These are phyloP conservation scores for Hydropsyche tenuis DNA, from an alignment of 1,140 invertebrate species.

Conservation along the genomic window DNA sequence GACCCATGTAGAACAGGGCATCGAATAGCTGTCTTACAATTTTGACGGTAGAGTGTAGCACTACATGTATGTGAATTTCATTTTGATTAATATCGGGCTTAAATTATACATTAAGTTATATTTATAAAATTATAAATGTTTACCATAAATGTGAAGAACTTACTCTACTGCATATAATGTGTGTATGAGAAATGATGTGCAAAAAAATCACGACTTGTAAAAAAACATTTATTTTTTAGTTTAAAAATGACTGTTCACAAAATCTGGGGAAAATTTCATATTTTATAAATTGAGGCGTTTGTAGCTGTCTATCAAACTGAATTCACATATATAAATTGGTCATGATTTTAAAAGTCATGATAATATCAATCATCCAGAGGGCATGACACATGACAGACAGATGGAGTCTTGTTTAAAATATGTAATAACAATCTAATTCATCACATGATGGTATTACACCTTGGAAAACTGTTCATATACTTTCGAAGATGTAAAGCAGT, in stretches of 20 bases:
- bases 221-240: slow-evolving; percentile 40
- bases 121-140: slow-evolving; percentile 35
- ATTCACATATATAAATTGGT: slow-evolving; percentile 34
- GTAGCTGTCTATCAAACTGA: slow-evolving; percentile 35
- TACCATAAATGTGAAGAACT: slow-evolving; percentile 29
- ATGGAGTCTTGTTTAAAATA: slow-evolving; percentile 39
- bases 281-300: slow-evolving; percentile 34
- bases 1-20: slow-evolving; percentile 1
- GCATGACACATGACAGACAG: slow-evolving; percentile 40
- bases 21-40: neutral
- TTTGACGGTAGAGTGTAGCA: slow-evolving; percentile 8
- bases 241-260: slow-evolving; percentile 39
- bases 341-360: slow-evolving; percentile 34
- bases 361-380: slow-evolving; percentile 16
- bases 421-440: slow-evolving; percentile 42
- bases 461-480: slow-evolving; percentile 42
- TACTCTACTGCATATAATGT: slow-evolving; percentile 37
- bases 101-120: slow-evolving; percentile 21
- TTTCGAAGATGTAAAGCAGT: slow-evolving; percentile 40
- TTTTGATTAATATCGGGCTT: slow-evolving; percentile 8
- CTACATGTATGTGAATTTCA: slow-evolving; percentile 22
- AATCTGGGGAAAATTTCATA: slow-evolving; percentile 31
- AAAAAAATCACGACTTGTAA: slow-evolving; percentile 41
- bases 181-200: slow-evolving; percentile 41
- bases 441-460: slow-evolving; percentile 44